Evolutionary conservation across 2,113 vertebrate species (phyloP).

Genomic region (Cricetomys ansorgei): DNA sequence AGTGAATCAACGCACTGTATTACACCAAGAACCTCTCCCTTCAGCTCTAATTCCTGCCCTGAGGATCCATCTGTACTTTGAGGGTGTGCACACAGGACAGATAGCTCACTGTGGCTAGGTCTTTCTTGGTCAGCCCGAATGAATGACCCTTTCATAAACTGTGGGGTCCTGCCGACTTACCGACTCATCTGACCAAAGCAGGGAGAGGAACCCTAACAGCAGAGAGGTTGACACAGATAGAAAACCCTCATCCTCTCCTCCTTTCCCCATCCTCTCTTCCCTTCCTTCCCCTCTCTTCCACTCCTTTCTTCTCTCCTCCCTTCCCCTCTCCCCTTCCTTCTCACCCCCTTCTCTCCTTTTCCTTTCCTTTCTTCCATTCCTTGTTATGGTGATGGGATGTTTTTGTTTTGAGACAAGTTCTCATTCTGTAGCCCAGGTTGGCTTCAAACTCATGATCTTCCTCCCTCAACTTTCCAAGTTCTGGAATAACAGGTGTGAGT

Average conservation of each 20-base stretch:
- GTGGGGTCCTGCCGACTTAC: slow-evolving; percentile 24
- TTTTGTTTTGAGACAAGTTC: not conserved
- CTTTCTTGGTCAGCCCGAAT: slow-evolving; percentile 5
- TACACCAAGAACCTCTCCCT: slow-evolving; percentile 38
- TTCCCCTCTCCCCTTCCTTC: too few relatives aligned
- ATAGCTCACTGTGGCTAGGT: slow-evolving; percentile 41
- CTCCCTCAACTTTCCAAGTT: not conserved
- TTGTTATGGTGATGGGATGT: not conserved
- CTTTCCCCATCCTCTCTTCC: too few relatives aligned
- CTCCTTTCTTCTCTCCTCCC: not conserved
- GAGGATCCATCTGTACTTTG: slow-evolving; percentile 75
- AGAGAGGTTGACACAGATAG: not conserved
- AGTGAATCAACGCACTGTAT: slow-evolving; percentile 83
- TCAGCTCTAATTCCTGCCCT: slow-evolving; percentile 70
- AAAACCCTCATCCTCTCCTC: not conserved
- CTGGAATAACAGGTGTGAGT: not conserved
- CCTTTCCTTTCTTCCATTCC: not conserved
- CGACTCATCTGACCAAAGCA: not conserved
- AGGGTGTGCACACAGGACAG: slow-evolving; percentile 56
- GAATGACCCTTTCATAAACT: slow-evolving; percentile 76
- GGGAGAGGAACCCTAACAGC: not conserved
- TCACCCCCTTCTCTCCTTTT: not conserved
- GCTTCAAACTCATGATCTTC: not conserved
- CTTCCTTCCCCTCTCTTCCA: too few relatives aligned
- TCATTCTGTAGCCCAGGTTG: not conserved